Percentiles rank a stretch among this genome's conserved stretches.
phyloP scores from a whole-genome alignment of 2,888 invertebrate species.

The Ichneumon xanthorius region DNA sequence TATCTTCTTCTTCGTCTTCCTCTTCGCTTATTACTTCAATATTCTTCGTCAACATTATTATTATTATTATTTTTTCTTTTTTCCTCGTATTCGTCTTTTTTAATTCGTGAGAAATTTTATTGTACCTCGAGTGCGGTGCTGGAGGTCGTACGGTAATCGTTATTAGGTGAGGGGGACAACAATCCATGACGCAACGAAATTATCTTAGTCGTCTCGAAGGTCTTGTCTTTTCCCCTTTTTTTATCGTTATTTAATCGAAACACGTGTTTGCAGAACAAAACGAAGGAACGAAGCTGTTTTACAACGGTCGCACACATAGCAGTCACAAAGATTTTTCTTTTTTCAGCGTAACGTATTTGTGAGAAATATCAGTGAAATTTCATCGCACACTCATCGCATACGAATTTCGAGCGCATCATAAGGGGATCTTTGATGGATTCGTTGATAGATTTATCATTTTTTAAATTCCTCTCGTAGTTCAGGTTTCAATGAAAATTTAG shows the following conservation, averaged over 20 bases:
- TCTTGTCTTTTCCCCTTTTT: neutral
- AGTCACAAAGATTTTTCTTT: neutral
- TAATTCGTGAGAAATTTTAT: slow-evolving; percentile 34
- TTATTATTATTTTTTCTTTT: slow-evolving; percentile 4
- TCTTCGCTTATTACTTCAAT: slow-evolving; percentile 33
- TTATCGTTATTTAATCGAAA: neutral
- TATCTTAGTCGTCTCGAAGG: slow-evolving; percentile 26
- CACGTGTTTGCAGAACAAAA: neutral
- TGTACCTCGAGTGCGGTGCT: slow-evolving; percentile 31
- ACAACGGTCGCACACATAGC: neutral
- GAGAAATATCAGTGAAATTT: neutral
- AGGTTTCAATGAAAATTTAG: neutral
- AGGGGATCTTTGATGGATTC: neutral
- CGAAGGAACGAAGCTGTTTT: neutral
- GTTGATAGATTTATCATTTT: slow-evolving; percentile 9
- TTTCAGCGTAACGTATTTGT: neutral
- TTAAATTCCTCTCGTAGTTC: neutral
- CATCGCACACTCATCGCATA: slow-evolving; percentile 7
- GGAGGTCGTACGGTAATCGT: slow-evolving; percentile 24
- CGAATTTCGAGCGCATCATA: neutral
- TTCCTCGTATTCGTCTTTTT: slow-evolving; percentile 37
- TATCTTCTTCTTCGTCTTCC: slow-evolving; percentile 27
- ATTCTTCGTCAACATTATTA: slow-evolving; percentile 42
- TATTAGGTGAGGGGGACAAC: neutral
- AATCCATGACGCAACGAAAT: neutral